Evolutionary conservation across 2,888 invertebrate genomes (phyloP).

Genomic region (Philopedon plagiatum): DNA sequence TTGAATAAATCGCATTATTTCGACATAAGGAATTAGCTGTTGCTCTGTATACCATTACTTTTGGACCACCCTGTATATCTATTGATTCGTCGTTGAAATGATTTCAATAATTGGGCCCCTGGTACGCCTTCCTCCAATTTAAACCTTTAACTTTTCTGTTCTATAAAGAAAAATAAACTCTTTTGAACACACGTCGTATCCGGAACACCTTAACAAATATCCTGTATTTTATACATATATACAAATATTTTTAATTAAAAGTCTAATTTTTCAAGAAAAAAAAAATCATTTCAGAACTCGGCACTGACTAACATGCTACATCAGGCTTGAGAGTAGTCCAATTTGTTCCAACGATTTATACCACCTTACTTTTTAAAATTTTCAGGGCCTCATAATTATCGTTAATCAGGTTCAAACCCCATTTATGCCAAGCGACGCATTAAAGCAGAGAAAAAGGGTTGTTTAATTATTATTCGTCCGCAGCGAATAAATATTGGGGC

Average conservation of each 20-base stretch:
- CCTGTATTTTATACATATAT: too few relatives aligned
- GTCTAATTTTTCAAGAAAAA: not conserved
- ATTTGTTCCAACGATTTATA: conserved; percentile 3
- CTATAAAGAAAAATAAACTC: too few relatives aligned
- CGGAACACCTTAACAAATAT: too few relatives aligned
- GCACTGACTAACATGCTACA: conserved; percentile 1
- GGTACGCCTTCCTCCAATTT: too few relatives aligned
- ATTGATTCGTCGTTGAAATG: too few relatives aligned
- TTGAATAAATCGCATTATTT: too few relatives aligned
- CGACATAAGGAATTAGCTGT: too few relatives aligned
- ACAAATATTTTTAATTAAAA: not conserved
- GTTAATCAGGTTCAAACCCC: conserved; percentile 11
- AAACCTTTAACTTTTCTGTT: too few relatives aligned
- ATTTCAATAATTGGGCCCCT: too few relatives aligned
- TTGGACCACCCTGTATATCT: too few relatives aligned
- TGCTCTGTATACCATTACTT: too few relatives aligned
- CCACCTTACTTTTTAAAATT: conserved; percentile 1
- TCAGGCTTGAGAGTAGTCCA: not conserved
- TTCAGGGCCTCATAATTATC: conserved; percentile 8
- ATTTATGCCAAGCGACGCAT: conserved; percentile 14
- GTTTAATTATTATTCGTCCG: conserved; percentile 12
- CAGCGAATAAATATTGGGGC: conserved; percentile 18
- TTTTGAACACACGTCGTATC: too few relatives aligned
- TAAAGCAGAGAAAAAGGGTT: conserved; percentile 11
- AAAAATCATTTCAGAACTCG: not conserved